Evolutionary conservation across 1,140 invertebrate species (phyloP), one percentile per base, ranked within the genome.

Genomic region (Hylaeus volcanicus): DNA sequence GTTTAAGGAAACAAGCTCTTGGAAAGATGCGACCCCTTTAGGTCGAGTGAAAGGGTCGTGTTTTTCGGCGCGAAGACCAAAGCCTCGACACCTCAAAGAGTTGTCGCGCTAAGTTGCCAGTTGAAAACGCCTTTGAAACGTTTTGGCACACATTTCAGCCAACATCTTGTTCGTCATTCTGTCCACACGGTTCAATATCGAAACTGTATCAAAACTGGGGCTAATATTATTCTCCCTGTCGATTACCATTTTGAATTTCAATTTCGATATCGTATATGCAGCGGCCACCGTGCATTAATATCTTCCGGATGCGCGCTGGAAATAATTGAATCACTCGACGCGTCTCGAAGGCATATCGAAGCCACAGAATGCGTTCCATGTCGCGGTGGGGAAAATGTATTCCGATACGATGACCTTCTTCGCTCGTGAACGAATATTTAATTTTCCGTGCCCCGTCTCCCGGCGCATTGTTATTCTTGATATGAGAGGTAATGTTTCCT

Each of bases 391-490:
- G 70, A 79, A 74, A 79, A 73, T 65, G 11, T 74, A 79, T 79
- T 74, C 70, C 77, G 77, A 79, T 78, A 70, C 66, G 68, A 63
- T 74, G 77, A 73, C 61, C 77, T 74, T 79, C 61, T 66, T 74
- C 70, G 26, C 55, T 56, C 48, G 61, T 71, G 77, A 51, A 74
- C 61, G 61, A 79, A 74, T 79, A 79, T 74, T 79, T 79, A 79
- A 79, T 79, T 79, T 79, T 14, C 77, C 77, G 48, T 65, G 43
- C 15, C 69, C 69, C 26, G 43, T 15, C 51, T n/a, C 9, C 15
- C n/a, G 60, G 39, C 70, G 60, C 77, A 79, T 79, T 79, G 77
- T 79, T 79, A 79, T 79, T 79, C 77, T 45, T 74, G 60, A 51
- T 79, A 74, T 26, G 71, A 65, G 51, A 79, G 70, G 8, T 51